phyloP scores from a whole-genome alignment of 1,140 invertebrate genomes.

The Parasteatoda tepidariorum region DNA sequence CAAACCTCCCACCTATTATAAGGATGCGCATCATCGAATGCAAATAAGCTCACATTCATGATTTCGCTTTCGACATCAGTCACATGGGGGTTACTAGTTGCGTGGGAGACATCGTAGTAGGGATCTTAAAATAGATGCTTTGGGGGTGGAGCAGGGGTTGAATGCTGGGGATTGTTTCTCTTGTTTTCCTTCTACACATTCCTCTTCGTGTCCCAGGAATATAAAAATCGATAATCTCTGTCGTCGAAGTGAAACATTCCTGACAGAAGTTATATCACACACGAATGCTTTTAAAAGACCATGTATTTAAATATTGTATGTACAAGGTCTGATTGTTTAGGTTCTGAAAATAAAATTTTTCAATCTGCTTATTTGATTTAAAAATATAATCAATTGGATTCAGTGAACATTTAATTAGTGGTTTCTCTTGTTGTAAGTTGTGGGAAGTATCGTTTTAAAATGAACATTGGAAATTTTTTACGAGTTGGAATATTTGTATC shows the following conservation, averaged over 20 bases:
- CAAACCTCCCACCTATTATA: background rate
- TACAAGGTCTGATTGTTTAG: too few relatives aligned
- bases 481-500: too few relatives aligned
- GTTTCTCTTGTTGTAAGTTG: too few relatives aligned
- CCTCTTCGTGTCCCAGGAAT: background rate
- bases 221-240: conserved; percentile 17
- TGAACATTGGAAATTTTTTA: too few relatives aligned
- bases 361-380: too few relatives aligned
- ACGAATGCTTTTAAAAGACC: background rate
- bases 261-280: background rate
- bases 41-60: background rate
- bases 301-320: too few relatives aligned
- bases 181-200: conserved; percentile 9
- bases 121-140: conserved; percentile 13
- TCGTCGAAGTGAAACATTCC: background rate
- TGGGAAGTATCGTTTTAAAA: too few relatives aligned
- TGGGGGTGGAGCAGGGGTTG: background rate
- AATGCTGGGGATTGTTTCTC: background rate
- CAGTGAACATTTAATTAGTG: too few relatives aligned
- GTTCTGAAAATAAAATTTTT: too few relatives aligned
- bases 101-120: conserved; percentile 13
- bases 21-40: background rate
- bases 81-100: background rate
- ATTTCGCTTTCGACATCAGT: background rate
- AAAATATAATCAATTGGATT: too few relatives aligned